A percentile compares a stretch with the other conserved stretches of the same genome.
Evolutionary conservation across 1,140 invertebrate species (phyloP).

Genomic region (Rhopalosiphum maidis): DNA sequence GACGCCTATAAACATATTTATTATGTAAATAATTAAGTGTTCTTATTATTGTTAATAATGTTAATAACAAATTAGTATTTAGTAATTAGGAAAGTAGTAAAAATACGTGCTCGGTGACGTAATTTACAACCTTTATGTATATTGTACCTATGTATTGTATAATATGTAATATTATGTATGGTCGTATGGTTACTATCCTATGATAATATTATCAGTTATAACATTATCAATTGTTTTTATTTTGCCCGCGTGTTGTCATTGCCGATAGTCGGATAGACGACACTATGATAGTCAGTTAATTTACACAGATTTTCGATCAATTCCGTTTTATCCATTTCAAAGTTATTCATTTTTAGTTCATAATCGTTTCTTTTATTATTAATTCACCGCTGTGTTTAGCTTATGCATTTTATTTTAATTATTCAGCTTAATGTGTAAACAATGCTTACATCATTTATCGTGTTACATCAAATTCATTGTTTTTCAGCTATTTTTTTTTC

Average conservation of each 20-base stretch:
- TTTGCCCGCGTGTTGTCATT: slow-evolving; percentile 17
- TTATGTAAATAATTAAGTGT: no score
- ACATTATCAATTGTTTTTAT: not conserved
- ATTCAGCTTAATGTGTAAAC: not conserved
- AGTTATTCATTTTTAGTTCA: not conserved
- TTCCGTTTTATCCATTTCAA: not conserved
- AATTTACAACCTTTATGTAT: no score
- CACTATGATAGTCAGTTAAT: not conserved
- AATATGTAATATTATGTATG: no score
- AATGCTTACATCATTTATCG: not conserved
- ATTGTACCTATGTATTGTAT: no score
- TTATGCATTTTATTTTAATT: not conserved
- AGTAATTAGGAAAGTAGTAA: no score
- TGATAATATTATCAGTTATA: slow-evolving; percentile 4
- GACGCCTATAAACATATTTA: no score
- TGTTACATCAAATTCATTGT: not conserved
- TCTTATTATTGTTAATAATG: no score
- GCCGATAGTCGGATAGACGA: not conserved
- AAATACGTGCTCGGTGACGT: no score
- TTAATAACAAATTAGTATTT: no score
- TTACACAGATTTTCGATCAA: not conserved
- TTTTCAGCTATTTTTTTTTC: not conserved
- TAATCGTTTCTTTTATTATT: not conserved
- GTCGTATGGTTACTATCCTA: no score
- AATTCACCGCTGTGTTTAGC: not conserved